Base-by-base conservation (phyloP, 2,888 invertebrate genomes). In the Abrostola triplasia region DNA sequence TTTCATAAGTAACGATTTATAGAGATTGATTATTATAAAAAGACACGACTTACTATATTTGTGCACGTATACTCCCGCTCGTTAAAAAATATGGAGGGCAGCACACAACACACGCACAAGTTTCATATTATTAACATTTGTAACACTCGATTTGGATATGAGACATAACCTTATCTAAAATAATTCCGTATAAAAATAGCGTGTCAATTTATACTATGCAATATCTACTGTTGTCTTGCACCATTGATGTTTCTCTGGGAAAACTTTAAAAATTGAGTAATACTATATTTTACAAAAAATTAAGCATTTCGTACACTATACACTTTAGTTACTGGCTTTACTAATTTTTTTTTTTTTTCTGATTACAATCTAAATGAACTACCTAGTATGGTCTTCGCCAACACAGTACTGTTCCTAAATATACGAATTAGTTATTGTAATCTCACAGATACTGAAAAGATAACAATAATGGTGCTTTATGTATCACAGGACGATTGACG, bases 401-500 rank as follows among this genome's bases (percentile, higher is more conserved):
- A 72, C 67, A 70, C 63, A 52, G 67, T 64, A 59, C 58, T 66
- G 66, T 68, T 42, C 41, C 62, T 70, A 77, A 59, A 57, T 60
- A 59, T 70, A 68, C 58, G 51, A 68, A 67, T 57, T 68, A 63
- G 61, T 70, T 67, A 67, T 69, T 75, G 66, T 67, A 65, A 67
- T 67, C 64, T 62, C 64, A 67, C 59, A 59, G 65, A 64, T 67
- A 60, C 44, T 66, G 55, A 75, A 71, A 63, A 67, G 63, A 73
- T 63, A 73, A 64, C 66, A 65, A 71, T 59, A 70, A 71, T 76
- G 73, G 79, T 79, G 80, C 76, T 73, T 78, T 61, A 41, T 71
- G 67, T 80, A 79, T 78, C 79, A 79, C 80, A 79, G 76, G 66
- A 64, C 73, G 76, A 76, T 52, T 59, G 64, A 67, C 68, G 76